phyloP scores from a whole-genome alignment of 2,888 invertebrate genomes.

The Agriotes lineatus region DNA sequence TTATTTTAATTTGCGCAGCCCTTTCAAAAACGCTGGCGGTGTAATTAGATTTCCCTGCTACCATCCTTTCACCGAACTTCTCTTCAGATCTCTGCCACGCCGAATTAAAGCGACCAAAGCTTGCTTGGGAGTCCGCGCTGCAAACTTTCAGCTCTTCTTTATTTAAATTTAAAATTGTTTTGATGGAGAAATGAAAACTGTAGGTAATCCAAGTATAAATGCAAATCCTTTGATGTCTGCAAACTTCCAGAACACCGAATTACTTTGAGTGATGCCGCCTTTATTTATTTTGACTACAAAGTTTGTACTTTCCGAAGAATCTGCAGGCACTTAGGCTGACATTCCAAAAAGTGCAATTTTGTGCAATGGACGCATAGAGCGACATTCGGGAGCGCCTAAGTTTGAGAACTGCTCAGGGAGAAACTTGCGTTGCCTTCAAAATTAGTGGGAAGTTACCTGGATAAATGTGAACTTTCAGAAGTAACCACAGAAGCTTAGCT shows the following conservation, averaged over 20 bases:
- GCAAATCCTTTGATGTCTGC: conserved; percentile 6
- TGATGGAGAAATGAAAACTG: background rate
- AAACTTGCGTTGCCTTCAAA: too few species aligned
- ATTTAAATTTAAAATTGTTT: background rate
- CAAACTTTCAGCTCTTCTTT: background rate
- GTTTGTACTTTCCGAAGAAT: too few species aligned
- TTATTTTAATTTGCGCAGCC: background rate
- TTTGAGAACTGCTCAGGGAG: too few species aligned
- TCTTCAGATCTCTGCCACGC: background rate
- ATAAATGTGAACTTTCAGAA: too few species aligned
- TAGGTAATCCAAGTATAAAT: background rate
- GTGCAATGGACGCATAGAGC: too few species aligned
- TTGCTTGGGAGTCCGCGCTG: background rate
- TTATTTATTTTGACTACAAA: too few species aligned
- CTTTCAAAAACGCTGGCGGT: background rate
- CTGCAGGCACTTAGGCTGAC: too few species aligned
- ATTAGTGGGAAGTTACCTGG: too few species aligned
- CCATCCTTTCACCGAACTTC: background rate
- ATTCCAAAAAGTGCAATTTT: too few species aligned
- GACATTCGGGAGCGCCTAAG: too few species aligned
- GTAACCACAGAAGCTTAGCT: too few species aligned
- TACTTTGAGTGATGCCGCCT: background rate
- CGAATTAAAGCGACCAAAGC: background rate
- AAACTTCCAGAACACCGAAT: background rate
- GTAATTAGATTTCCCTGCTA: background rate